Conservation (phyloP, 2,113 vertebrate species). For the Nibea coibor region DNA sequence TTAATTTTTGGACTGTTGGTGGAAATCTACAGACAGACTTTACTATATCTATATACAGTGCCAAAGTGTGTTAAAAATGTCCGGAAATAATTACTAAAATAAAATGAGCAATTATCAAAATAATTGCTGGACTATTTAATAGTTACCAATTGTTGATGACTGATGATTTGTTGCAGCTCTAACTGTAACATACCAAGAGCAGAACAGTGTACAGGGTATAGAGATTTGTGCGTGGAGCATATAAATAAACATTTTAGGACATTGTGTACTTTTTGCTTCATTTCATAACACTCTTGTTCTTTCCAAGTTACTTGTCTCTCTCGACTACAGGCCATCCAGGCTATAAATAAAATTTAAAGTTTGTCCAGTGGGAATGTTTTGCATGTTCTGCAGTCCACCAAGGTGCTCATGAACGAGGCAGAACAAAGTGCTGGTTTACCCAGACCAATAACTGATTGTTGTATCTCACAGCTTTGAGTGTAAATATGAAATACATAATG, state of each 20-base stretch:
- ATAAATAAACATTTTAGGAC: background rate
- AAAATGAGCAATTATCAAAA: too few species aligned
- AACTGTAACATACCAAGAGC: background rate
- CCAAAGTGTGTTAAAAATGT: background rate
- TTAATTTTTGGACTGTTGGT: background rate
- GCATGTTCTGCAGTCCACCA: background rate
- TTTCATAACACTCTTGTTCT: background rate
- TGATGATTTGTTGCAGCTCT: too few species aligned
- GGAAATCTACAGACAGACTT: background rate
- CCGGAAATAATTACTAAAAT: too few species aligned
- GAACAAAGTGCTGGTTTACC: background rate
- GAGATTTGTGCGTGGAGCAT: background rate
- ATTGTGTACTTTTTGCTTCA: background rate
- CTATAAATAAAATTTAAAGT: background rate
- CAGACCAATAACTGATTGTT: background rate
- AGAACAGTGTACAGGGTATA: background rate
- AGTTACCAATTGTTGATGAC: too few species aligned
- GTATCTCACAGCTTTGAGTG: background rate
- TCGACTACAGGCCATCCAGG: background rate
- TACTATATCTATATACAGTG: background rate
- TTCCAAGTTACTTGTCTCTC: background rate
- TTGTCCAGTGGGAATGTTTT: background rate
- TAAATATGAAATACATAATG: constrained; percentile 27
- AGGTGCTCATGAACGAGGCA: background rate
- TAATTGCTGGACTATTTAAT: too few species aligned